phyloP scores from a whole-genome alignment of 2,113 vertebrate genomes.

The Bolborhynchus lineola region DNA sequence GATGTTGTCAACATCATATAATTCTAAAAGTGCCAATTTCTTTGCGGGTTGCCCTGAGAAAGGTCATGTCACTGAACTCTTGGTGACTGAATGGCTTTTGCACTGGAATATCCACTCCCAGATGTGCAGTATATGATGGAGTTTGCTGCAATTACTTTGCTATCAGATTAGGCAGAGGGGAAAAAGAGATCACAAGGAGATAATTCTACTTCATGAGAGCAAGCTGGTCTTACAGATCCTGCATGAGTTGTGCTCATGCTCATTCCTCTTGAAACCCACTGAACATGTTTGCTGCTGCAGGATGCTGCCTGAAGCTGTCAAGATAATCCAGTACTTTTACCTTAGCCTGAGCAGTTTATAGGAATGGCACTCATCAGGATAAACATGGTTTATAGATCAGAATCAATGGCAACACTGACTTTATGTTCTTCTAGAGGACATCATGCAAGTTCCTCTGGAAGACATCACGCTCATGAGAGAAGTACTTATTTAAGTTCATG shows the following conservation, averaged over 20 bases:
- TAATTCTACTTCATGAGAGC: background rate
- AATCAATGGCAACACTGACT: background rate
- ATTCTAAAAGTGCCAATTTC: conserved; percentile 38
- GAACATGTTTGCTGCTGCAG: background rate
- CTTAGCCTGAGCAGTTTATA: background rate
- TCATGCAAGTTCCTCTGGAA: background rate
- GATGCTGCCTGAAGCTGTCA: background rate
- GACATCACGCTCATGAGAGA: background rate
- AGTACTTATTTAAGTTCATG: background rate
- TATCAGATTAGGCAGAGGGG: background rate
- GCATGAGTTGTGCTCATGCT: background rate
- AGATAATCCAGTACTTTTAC: background rate
- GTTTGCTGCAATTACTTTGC: background rate
- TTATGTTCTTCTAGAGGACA: background rate
- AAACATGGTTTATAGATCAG: background rate
- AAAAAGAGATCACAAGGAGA: background rate
- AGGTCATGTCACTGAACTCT: conserved; percentile 49
- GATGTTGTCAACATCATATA: conserved; percentile 38
- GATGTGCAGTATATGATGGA: conserved; percentile 1
- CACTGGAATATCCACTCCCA: conserved; percentile 21
- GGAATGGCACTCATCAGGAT: background rate
- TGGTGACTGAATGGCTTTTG: conserved; percentile 48
- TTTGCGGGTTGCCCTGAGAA: conserved; percentile 9
- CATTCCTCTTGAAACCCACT: background rate
- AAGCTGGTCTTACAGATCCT: background rate